These are phyloP conservation scores for fruit fly (Drosophila melanogaster) DNA, from an alignment of 1,140 invertebrate genomes.

Conservation along the genomic window DNA sequence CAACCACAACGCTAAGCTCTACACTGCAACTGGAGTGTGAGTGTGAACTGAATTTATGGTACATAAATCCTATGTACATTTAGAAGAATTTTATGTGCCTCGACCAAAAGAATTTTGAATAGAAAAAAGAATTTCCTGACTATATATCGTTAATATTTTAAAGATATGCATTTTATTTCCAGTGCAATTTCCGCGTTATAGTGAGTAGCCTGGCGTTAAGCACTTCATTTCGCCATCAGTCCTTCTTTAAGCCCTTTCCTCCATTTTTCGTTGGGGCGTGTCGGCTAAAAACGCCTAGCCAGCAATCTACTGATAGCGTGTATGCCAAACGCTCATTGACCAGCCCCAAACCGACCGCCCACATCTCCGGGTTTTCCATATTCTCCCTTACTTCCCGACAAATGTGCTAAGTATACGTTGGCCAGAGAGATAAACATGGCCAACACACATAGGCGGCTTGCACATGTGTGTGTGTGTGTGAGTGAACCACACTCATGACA, in stretches of 20 bases:
- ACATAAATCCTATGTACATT: background rate
- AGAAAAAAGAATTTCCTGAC: too few relatives aligned
- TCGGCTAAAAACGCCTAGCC: slow-evolving; percentile 71
- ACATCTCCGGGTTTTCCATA: background rate
- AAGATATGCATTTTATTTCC: too few relatives aligned
- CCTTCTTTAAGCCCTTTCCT: slow-evolving; percentile 12
- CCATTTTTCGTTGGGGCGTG: slow-evolving; percentile 42
- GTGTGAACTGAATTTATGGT: background rate
- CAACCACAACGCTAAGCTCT: background rate
- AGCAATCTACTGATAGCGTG: slow-evolving; percentile 64
- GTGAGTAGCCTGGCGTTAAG: slow-evolving; percentile 58
- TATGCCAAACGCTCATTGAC: slow-evolving; percentile 48
- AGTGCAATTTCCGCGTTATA: slow-evolving; percentile 12
- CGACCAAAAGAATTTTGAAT: too few relatives aligned
- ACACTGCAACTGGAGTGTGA: slow-evolving; percentile 7
- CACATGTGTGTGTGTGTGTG: slow-evolving; percentile 8
- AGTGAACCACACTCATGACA: slow-evolving; percentile 64
- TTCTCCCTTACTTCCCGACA: slow-evolving; percentile 3
- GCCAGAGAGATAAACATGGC: slow-evolving; percentile 74
- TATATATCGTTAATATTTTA: too few relatives aligned
- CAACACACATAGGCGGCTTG: slow-evolving; percentile 46
- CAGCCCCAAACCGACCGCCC: slow-evolving; percentile 14
- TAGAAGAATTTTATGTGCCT: background rate
- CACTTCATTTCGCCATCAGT: slow-evolving; percentile 61
- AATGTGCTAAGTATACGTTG: slow-evolving; percentile 66